phyloP scores from a whole-genome alignment of 2,888 invertebrate genomes.

The Sesamia inferens region DNA sequence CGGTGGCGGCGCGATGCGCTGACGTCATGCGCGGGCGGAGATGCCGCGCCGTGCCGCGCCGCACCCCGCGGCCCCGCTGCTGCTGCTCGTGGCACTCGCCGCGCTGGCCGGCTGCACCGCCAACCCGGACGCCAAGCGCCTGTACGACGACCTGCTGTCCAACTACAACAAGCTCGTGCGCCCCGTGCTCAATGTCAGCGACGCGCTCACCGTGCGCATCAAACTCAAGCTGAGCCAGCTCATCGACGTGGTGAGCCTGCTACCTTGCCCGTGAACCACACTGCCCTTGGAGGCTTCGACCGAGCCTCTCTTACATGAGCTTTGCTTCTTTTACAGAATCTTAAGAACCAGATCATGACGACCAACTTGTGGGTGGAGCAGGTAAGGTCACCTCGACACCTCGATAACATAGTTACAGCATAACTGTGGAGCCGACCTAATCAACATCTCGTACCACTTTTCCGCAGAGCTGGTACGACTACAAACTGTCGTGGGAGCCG shows the following conservation, averaged over 20 bases:
- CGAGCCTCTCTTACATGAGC: conserved; percentile 3
- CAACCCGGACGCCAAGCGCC: conserved; percentile 98
- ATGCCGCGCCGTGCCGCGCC: conserved; percentile 84
- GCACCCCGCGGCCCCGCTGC: conserved; percentile 76
- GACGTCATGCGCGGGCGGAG: conserved; percentile 84
- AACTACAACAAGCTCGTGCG: conserved; percentile 99
- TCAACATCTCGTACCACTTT: conserved; percentile 2
- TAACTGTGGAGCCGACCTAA: background rate
- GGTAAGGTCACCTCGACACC: conserved; percentile 68
- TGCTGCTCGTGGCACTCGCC: conserved; percentile 79
- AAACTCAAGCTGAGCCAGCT: conserved; percentile 99
- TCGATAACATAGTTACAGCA: background rate
- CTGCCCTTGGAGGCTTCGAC: too few species aligned
- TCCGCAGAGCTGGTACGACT: conserved; percentile 97
- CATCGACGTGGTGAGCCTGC: conserved; percentile 97
- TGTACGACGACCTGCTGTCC: conserved; percentile 98
- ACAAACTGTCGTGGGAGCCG: conserved; percentile 98
- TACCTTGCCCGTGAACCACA: background rate
- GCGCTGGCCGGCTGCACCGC: conserved; percentile 93
- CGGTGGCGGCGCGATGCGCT: conserved; percentile 78
- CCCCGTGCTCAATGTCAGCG: conserved; percentile 98
- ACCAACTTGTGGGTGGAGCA: conserved; percentile 97
- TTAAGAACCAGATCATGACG: conserved; percentile 98
- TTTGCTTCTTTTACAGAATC: conserved; percentile 92
- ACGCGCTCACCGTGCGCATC: conserved; percentile 98